These are phyloP conservation scores for Zaprionus ghesquierei DNA, from an alignment of 1,140 invertebrate species.

Conservation along the genomic window DNA sequence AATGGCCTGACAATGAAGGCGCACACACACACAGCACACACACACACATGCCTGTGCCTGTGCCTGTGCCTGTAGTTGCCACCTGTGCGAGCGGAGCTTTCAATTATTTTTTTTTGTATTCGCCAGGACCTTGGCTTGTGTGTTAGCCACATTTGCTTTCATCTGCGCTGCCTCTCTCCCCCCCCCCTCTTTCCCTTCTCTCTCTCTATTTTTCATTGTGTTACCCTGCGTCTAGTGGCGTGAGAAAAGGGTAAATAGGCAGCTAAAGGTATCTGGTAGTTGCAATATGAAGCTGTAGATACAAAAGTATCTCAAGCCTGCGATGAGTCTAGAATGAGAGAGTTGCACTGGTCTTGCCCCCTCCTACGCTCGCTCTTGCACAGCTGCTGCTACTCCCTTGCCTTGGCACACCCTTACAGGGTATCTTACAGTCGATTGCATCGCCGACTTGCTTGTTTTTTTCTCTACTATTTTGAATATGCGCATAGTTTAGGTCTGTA, in stretches of 20 bases:
- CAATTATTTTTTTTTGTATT: slow-evolving; percentile 9
- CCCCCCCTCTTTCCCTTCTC: neutral
- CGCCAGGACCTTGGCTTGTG: slow-evolving; percentile 5
- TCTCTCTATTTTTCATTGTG: neutral
- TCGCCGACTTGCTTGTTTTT: neutral
- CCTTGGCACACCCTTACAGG: neutral
- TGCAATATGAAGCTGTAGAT: neutral
- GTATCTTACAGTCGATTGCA: neutral
- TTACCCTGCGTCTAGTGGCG: neutral
- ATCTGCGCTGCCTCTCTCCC: neutral
- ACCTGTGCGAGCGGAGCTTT: slow-evolving; percentile 34
- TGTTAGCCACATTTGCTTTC: slow-evolving; percentile 16
- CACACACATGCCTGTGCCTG: neutral
- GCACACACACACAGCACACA: slow-evolving; percentile 15
- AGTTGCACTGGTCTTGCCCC: neutral
- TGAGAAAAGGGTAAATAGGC: neutral
- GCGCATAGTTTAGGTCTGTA: slow-evolving; percentile 75
- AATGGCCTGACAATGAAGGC: slow-evolving; percentile 47
- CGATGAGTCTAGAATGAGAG: neutral
- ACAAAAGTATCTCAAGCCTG: neutral
- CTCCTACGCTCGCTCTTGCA: neutral
- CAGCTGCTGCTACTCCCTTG: neutral
- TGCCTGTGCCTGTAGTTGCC: slow-evolving; percentile 5
- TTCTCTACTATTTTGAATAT: slow-evolving; percentile 56
- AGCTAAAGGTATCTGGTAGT: neutral